These are phyloP conservation scores for Pyrocoelia pectoralis DNA, from an alignment of 2,888 invertebrate species.

Conservation along the genomic window DNA sequence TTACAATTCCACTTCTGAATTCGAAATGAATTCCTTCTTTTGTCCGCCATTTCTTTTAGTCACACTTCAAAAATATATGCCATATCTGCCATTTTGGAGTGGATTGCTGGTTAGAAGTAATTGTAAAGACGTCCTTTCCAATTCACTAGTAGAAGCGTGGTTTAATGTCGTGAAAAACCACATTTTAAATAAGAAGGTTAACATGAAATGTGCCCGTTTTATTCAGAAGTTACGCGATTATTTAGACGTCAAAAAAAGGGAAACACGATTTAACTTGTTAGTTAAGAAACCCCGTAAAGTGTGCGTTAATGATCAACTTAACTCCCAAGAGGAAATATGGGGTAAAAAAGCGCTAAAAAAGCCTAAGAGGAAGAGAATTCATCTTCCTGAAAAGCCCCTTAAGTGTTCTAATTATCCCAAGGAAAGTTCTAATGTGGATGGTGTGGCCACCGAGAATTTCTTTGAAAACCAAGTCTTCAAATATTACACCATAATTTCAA, in stretches of 20 bases:
- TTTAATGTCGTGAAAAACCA: neutral
- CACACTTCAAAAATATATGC: no score
- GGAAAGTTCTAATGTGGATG: no score
- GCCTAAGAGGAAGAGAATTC: neutral
- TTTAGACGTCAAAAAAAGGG: neutral
- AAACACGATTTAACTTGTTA: neutral
- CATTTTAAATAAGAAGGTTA: neutral
- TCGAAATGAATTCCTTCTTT: no score
- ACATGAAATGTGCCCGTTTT: neutral
- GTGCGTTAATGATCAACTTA: neutral
- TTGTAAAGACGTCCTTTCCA: neutral
- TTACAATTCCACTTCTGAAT: no score
- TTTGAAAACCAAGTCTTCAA: no score
- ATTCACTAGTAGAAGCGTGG: neutral
- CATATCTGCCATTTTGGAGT: neutral
- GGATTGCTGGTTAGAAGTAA: neutral
- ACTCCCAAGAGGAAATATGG: neutral
- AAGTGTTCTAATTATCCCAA: no score
- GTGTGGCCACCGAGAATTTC: no score
- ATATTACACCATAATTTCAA: no score
- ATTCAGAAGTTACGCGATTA: neutral
- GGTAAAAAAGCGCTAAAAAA: no score
- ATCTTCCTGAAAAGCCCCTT: neutral
- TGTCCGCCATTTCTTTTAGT: no score
- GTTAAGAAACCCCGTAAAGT: neutral